These are phyloP conservation scores for Anaspis maculata DNA, from an alignment of 2,888 invertebrate species.

Conservation along the genomic window DNA sequence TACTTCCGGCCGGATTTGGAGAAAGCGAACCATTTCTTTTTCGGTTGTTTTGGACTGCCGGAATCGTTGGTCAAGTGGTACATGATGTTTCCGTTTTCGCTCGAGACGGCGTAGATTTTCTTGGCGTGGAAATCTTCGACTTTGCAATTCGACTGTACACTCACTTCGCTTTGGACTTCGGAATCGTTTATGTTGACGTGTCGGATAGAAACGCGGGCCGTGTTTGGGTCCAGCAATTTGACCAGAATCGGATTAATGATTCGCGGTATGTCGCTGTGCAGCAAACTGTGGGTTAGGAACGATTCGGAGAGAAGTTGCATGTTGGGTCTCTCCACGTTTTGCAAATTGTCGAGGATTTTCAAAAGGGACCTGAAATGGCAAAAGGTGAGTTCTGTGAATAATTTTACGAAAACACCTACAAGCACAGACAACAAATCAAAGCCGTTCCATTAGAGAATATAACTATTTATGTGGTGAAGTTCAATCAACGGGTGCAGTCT, in stretches of 20 bases:
- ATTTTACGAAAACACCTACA: no score
- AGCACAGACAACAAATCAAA: no score
- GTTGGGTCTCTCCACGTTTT: conserved; percentile 48
- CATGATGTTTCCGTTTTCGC: conserved; percentile 70
- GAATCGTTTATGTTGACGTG: conserved; percentile 57
- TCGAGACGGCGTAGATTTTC: conserved; percentile 75
- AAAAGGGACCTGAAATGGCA: conserved; percentile 57
- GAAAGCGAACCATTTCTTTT: conserved; percentile 39
- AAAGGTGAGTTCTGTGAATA: no score
- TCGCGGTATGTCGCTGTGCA: conserved; percentile 68
- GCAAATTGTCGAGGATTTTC: conserved; percentile 63
- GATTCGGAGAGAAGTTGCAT: conserved; percentile 58
- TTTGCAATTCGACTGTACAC: conserved; percentile 26
- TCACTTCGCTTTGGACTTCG: conserved; percentile 38
- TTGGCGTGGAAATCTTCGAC: conserved; percentile 37
- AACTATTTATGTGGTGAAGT: no score
- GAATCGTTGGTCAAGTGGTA: conserved; percentile 48
- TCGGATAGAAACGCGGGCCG: conserved; percentile 73
- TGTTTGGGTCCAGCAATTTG: conserved; percentile 68
- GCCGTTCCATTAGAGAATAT: no score
- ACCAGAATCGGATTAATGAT: conserved; percentile 69
- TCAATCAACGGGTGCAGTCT: no score
- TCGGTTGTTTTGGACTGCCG: conserved; percentile 36
- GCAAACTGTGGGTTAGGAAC: conserved; percentile 66
- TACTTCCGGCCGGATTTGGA: conserved; percentile 34